Conservation (phyloP, 2,888 invertebrate genomes). For the Alloplasta piceator region DNA sequence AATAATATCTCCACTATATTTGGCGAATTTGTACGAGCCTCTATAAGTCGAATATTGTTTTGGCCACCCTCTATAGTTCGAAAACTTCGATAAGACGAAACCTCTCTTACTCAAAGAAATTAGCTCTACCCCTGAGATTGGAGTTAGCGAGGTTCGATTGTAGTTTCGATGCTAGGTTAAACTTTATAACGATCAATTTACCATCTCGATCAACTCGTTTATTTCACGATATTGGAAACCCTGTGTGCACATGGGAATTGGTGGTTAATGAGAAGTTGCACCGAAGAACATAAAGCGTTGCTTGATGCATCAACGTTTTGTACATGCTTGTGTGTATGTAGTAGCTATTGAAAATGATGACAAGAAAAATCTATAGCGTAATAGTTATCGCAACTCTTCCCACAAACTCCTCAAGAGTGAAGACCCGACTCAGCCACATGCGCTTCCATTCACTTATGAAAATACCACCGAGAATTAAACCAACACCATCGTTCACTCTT, state of each 20-base stretch:
- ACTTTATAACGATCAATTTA: conserved; percentile 35
- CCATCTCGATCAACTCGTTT: background rate
- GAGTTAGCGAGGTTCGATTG: no score
- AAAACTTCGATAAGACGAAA: no score
- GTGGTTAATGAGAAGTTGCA: conserved; percentile 55
- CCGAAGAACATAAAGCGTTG: conserved; percentile 17
- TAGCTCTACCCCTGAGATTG: no score
- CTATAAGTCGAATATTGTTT: no score
- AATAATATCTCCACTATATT: no score
- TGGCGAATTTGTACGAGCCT: no score
- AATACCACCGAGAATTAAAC: conserved; percentile 22
- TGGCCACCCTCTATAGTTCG: no score
- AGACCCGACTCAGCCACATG: conserved; percentile 18
- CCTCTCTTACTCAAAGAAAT: no score
- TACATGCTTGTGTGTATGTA: background rate
- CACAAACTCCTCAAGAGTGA: conserved; percentile 12
- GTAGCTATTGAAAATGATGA: conserved; percentile 10
- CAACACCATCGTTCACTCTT: conserved; percentile 31
- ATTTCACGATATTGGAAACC: conserved; percentile 48
- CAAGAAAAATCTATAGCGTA: conserved; percentile 1
- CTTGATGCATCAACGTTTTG: conserved; percentile 20
- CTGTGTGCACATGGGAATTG: conserved; percentile 45
- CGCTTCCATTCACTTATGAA: conserved; percentile 27
- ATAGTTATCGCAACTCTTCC: conserved; percentile 36
- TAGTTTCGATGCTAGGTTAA: background rate